Conservation (phyloP, 2,797 vertebrate genomes). For the Chromobotia macracanthus region DNA sequence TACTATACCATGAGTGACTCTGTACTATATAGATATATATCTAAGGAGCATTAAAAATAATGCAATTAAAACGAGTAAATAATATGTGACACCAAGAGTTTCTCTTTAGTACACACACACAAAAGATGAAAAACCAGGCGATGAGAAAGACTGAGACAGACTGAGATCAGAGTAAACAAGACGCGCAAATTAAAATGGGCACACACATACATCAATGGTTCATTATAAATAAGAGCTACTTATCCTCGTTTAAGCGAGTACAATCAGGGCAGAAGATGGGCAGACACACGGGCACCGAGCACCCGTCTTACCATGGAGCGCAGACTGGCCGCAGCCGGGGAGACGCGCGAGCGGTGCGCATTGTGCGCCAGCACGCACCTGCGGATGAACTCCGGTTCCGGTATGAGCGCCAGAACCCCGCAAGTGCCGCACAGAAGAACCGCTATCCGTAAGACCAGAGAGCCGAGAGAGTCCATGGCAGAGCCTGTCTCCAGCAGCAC, state of each 20-base stretch:
- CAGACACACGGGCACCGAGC: not conserved
- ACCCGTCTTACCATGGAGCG: slow-evolving; percentile 58
- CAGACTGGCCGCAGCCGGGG: slow-evolving; percentile 48
- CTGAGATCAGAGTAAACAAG: not conserved
- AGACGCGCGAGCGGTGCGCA: slow-evolving; percentile 48
- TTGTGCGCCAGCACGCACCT: slow-evolving; percentile 61
- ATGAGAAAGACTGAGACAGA: too few relatives aligned
- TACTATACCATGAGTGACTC: not conserved
- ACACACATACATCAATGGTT: too few relatives aligned
- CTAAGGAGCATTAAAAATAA: not conserved
- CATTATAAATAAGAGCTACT: too few relatives aligned
- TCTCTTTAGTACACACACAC: not conserved
- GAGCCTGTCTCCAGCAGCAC: slow-evolving; percentile 1
- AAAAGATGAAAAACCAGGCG: not conserved
- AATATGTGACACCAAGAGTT: not conserved
- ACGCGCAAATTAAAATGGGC: not conserved
- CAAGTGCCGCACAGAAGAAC: slow-evolving; percentile 34
- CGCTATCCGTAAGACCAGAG: slow-evolving; percentile 42
- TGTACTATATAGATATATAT: not conserved
- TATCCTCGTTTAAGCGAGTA: too few relatives aligned
- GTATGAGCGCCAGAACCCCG: slow-evolving; percentile 41
- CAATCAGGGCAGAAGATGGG: not conserved
- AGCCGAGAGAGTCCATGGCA: slow-evolving; percentile 46
- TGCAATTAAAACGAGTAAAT: not conserved
- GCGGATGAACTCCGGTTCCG: slow-evolving; percentile 59